Evolutionary conservation across 2,888 invertebrate genomes (phyloP).

Genomic region (Hipparchia sbordonii): DNA sequence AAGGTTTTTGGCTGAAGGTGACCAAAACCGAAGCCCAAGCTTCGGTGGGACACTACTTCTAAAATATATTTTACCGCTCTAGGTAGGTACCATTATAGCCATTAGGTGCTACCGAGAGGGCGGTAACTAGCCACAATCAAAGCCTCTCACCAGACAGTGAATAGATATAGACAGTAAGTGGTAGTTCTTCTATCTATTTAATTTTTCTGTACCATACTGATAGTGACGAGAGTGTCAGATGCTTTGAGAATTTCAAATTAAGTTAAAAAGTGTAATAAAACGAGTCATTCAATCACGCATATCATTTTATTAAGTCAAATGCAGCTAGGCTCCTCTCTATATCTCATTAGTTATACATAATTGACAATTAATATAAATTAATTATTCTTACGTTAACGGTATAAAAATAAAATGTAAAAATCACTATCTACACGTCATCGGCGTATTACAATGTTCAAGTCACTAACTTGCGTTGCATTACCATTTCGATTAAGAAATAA

Average conservation of each 20-base stretch:
- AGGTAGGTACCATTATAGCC: too few species aligned
- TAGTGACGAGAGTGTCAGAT: too few species aligned
- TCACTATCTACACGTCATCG: slow-evolving; percentile 54
- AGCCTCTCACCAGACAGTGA: too few species aligned
- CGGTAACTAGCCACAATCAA: background rate
- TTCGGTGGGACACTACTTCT: too few species aligned
- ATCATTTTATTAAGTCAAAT: slow-evolving; percentile 72
- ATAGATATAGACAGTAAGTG: too few species aligned
- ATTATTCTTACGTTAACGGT: slow-evolving; percentile 69
- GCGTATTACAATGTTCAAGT: slow-evolving; percentile 33
- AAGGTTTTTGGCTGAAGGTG: too few species aligned
- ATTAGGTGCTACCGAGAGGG: background rate
- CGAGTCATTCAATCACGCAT: slow-evolving; percentile 62
- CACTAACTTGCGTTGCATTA: slow-evolving; percentile 20
- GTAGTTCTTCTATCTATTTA: too few species aligned
- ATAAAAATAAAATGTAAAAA: slow-evolving; percentile 77
- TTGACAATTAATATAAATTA: slow-evolving; percentile 75
- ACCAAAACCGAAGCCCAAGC: too few species aligned
- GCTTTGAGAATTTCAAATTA: too few species aligned
- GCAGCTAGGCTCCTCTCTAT: slow-evolving; percentile 70
- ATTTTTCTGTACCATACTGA: too few species aligned
- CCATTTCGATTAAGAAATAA: background rate
- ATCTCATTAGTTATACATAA: slow-evolving; percentile 72
- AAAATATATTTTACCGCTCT: too few species aligned
- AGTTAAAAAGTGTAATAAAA: slow-evolving; percentile 41